Evolutionary conservation across 1,140 invertebrate species (phyloP), one percentile per base, ranked within the genome.

Genomic region (Antheraea mylitta): DNA sequence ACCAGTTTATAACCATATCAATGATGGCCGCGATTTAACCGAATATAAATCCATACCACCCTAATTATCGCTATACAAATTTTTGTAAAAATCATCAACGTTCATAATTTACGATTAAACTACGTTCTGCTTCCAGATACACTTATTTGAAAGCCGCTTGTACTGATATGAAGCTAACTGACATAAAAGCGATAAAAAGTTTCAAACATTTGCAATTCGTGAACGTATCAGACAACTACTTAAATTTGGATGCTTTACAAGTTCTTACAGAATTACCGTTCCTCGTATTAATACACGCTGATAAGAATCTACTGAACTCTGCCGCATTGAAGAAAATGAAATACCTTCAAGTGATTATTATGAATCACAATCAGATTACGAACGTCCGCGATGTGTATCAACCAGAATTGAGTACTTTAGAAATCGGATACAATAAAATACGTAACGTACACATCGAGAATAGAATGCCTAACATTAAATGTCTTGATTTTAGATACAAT

Each of bases 181-280:
- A 93, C 36, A 86, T 94, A 37, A 77, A 78, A 0, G 87, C 90
- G 3, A 84, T 94, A 45, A 76, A 83, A 58, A 75, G 81, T 42
- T 94, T 93, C 69, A 90, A 91, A 69, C 90, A 94, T 71, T 77
- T 94, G 13, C 88, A 93, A 68, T 94, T 93, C 64, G 77, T 94
- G 0, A 91, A 94, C 68, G 82, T 94, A 6, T 93, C 93, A 16
- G 86, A 91, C 11, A 94, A 94, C 74, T 82, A 79, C 22, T 78
- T 94, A 18, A 89, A 81, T n/a, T 68, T 91, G 22, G 78, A 91
- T 0, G 86, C 83, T 18, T 68, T 94, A 11, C 90, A 94, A 83
- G 84, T 84, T 8, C 67, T 94, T 9, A 81, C 87, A 0, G 79
- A 87, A 45, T 79, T 94, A 73, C 93, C 93, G 0, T 93, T 85